Evolutionary conservation across 2,888 invertebrate species (phyloP).

Genomic region (Furcula furcula): DNA sequence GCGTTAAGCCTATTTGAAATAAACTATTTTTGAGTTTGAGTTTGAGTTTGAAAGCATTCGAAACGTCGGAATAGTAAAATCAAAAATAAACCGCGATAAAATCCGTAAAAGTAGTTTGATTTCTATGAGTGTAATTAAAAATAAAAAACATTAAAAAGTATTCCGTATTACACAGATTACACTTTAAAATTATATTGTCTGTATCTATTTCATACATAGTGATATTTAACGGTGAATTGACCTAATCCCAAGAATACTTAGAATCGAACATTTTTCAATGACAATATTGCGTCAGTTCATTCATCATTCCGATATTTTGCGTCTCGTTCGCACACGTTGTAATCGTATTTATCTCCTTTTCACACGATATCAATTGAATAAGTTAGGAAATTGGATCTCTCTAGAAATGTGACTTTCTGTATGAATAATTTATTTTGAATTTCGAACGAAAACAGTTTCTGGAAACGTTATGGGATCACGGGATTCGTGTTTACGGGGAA

Average conservation of each 20-base stretch:
- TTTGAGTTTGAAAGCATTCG: too few relatives aligned
- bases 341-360: not conserved
- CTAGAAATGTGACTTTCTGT: constrained; percentile 11
- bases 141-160: too few relatives aligned
- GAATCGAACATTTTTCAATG: constrained; percentile 14
- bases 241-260: constrained; percentile 7
- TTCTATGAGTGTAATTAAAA: too few relatives aligned
- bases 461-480: constrained; percentile 2
- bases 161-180: too few relatives aligned
- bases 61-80: too few relatives aligned
- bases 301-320: constrained; percentile 6
- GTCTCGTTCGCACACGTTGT: not conserved
- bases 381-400: constrained; percentile 11
- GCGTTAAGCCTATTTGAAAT: too few relatives aligned
- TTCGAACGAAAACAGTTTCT: constrained; percentile 11
- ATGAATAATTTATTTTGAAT: constrained; percentile 14
- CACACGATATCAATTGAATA: not conserved
- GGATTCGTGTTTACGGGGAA: not conserved
- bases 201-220: too few relatives aligned
- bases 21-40: too few relatives aligned
- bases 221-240: constrained; percentile 3
- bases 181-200: too few relatives aligned
- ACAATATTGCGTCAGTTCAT: constrained; percentile 15
- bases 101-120: too few relatives aligned
- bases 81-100: too few relatives aligned